phyloP scores from a whole-genome alignment of 2,797 vertebrate genomes.

The Sebastes glaucus region DNA sequence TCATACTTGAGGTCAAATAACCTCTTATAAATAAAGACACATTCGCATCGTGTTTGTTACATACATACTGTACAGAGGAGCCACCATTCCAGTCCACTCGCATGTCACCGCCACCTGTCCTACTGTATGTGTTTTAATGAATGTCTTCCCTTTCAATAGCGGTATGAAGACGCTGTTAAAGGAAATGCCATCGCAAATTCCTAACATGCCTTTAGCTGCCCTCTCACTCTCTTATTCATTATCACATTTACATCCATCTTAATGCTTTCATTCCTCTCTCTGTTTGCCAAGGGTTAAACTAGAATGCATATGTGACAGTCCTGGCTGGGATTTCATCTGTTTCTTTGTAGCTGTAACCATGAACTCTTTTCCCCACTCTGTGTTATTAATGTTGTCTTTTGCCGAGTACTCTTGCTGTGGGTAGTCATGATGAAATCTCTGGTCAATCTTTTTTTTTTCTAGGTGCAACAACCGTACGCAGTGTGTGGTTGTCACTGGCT shows the following conservation, averaged over 20 bases:
- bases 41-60: conserved; percentile 30
- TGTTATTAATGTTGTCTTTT: conserved; percentile 67
- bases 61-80: conserved; percentile 32
- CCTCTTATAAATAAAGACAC: conserved; percentile 30
- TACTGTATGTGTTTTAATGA: conserved; percentile 65
- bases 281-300: conserved; percentile 67
- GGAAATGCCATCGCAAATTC: conserved; percentile 64
- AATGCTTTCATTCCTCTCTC: conserved; percentile 69
- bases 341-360: conserved; percentile 58
- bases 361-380: conserved; percentile 31
- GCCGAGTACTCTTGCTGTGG: conserved; percentile 55
- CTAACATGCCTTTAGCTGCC: conserved; percentile 61
- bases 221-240: conserved; percentile 47
- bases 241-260: conserved; percentile 45
- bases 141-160: conserved; percentile 74
- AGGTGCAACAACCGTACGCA: conserved; percentile 99
- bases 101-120: conserved; percentile 64
- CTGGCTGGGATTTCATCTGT: conserved; percentile 62
- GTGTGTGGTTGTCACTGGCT: conserved; percentile 98
- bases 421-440: conserved; percentile 77
- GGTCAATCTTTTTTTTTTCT: conserved; percentile 78
- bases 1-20: conserved; percentile 47
- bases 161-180: conserved; percentile 60
- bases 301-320: conserved; percentile 62
- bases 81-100: conserved; percentile 49